Evolutionary conservation across 2,797 vertebrate genomes (phyloP).

Genomic region (Fundulus diaphanus): DNA sequence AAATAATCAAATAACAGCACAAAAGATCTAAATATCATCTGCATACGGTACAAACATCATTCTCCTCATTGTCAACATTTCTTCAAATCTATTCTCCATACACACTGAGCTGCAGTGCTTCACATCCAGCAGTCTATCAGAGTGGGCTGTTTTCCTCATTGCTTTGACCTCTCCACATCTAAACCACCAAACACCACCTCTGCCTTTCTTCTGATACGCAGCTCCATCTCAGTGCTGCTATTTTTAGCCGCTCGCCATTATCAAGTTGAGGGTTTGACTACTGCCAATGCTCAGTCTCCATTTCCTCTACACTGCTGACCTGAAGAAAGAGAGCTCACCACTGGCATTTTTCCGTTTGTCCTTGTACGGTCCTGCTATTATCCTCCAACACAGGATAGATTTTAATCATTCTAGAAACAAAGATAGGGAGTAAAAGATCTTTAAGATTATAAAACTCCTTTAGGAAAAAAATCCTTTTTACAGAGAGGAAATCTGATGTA

Average conservation of each 20-base stretch:
- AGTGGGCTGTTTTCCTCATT: slow-evolving; percentile 11
- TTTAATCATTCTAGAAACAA: neutral
- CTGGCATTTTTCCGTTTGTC: slow-evolving; percentile 16
- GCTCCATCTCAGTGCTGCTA: slow-evolving; percentile 55
- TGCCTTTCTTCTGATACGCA: slow-evolving; percentile 30
- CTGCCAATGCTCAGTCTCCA: slow-evolving; percentile 33
- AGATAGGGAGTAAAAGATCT: neutral
- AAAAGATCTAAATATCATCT: slow-evolving; percentile 6
- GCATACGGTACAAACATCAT: neutral
- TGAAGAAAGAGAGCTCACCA: slow-evolving; percentile 42
- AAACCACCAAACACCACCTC: slow-evolving; percentile 21
- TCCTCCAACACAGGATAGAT: neutral
- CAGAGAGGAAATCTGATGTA: too few relatives aligned
- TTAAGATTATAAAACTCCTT: neutral
- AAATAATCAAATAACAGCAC: neutral
- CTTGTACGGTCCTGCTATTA: neutral
- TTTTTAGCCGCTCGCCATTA: slow-evolving; percentile 67
- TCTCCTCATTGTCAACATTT: neutral
- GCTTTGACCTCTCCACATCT: slow-evolving; percentile 22
- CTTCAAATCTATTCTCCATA: neutral
- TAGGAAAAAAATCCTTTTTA: too few relatives aligned
- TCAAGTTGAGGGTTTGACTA: slow-evolving; percentile 52
- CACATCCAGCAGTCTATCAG: neutral
- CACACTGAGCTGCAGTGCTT: neutral
- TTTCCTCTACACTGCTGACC: slow-evolving; percentile 9